Evolutionary conservation across 2,888 invertebrate species (phyloP).

Genomic region (Mactromeris polynyma): DNA sequence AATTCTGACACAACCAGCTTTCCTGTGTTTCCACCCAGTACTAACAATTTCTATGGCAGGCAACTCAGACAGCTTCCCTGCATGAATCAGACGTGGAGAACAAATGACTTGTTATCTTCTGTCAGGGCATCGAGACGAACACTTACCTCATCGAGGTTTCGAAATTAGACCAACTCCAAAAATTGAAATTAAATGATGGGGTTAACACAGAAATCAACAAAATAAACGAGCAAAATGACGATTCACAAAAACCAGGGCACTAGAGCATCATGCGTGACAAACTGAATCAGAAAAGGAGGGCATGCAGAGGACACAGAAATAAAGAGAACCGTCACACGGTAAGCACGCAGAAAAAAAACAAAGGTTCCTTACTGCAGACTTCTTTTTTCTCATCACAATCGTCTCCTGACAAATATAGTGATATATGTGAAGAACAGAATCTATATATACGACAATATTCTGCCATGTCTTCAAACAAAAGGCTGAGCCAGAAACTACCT

Average conservation of each 20-base stretch:
- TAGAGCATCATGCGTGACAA: neutral
- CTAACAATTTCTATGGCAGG: no score
- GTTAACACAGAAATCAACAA: neutral
- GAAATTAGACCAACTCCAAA: no score
- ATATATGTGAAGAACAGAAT: neutral
- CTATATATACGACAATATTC: neutral
- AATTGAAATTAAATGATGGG: no score
- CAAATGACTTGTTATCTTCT: no score
- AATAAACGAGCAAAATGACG: neutral
- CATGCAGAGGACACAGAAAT: neutral
- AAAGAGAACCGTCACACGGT: neutral
- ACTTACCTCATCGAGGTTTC: no score
- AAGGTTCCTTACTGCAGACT: constrained; percentile 49
- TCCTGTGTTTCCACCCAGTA: no score
- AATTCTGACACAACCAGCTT: no score
- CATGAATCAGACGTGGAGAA: no score
- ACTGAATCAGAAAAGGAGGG: neutral
- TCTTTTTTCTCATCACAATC: constrained; percentile 51
- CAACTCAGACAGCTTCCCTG: no score
- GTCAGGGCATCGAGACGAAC: no score
- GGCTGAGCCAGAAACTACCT: no score
- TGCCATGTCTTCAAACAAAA: no score
- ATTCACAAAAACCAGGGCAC: neutral
- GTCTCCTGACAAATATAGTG: constrained; percentile 38
- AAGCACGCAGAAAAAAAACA: neutral